phyloP scores from a whole-genome alignment of 2,888 invertebrate species.

The Caenorhabditis wallacei region DNA sequence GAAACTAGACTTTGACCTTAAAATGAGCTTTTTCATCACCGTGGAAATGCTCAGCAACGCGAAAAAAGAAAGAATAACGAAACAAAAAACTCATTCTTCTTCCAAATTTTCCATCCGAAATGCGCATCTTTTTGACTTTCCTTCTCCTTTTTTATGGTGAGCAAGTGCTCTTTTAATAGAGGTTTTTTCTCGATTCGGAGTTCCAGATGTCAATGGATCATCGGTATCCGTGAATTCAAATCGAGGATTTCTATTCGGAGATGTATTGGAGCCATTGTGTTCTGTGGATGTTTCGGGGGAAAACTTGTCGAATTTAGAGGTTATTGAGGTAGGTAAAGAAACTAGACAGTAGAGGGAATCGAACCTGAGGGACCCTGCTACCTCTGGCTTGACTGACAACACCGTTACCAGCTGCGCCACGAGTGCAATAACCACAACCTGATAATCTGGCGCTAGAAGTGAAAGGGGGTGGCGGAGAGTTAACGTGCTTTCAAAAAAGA shows the following conservation, averaged over 20 bases:
- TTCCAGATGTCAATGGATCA: not conserved
- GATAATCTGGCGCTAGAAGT: not conserved
- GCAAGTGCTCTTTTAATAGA: too few relatives aligned
- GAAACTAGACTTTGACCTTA: too few relatives aligned
- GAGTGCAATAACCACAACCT: too few relatives aligned
- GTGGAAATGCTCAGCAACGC: constrained; percentile 40
- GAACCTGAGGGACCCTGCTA: too few relatives aligned
- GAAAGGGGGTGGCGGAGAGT: too few relatives aligned
- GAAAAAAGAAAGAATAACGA: constrained; percentile 31
- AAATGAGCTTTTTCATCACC: constrained; percentile 27
- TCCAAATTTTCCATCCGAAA: not conserved
- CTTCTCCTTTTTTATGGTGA: constrained; percentile 12
- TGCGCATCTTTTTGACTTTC: constrained; percentile 1
- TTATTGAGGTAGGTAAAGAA: constrained; percentile 21
- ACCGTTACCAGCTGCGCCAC: too few relatives aligned
- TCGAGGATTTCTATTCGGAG: constrained; percentile 46
- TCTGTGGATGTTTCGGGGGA: constrained; percentile 3
- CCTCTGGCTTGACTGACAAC: too few relatives aligned
- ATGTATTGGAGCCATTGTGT: constrained; percentile 55
- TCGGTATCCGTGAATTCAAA: constrained; percentile 31
- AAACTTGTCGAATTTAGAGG: not conserved
- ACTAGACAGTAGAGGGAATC: not conserved
- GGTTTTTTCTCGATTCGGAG: not conserved
- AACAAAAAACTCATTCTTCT: constrained; percentile 16
- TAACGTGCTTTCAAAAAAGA: too few relatives aligned